Conservation (phyloP, 2,797 vertebrate species). For the Diglossa cyanea region DNA sequence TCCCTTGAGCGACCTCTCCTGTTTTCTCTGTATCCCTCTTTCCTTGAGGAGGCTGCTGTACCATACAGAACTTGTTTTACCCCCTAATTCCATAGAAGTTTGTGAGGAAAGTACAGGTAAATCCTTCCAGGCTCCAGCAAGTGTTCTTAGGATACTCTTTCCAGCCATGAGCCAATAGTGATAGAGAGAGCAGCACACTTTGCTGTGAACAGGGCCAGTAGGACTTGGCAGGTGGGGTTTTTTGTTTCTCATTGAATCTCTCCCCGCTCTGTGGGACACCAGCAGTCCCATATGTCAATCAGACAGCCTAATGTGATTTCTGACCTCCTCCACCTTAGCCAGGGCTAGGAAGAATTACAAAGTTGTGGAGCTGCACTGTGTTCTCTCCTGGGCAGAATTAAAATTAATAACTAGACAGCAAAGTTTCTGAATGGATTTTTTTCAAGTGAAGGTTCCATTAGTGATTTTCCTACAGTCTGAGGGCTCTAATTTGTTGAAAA, state of each 20-base stretch:
- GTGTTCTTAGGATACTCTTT: background rate
- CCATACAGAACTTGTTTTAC: background rate
- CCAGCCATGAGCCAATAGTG: background rate
- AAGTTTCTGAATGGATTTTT: background rate
- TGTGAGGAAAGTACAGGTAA: background rate
- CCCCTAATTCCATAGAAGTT: background rate
- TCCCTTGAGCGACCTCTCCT: slow-evolving; percentile 52
- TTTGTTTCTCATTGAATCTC: background rate
- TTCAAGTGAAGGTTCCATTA: background rate
- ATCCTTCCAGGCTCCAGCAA: background rate
- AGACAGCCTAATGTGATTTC: background rate
- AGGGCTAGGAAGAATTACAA: background rate
- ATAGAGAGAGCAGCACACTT: background rate
- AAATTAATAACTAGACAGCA: background rate
- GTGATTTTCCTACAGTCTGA: slow-evolving; percentile 5
- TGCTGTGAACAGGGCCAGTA: background rate
- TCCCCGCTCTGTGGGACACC: background rate
- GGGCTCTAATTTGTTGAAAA: background rate
- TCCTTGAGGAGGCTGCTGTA: background rate
- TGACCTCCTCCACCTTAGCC: background rate
- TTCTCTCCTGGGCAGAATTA: background rate
- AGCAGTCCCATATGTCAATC: background rate
- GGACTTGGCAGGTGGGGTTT: background rate
- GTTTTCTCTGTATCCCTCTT: slow-evolving; percentile 16
- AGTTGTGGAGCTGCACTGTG: background rate